Percentiles rank a stretch among this genome's conserved stretches.
Evolutionary conservation across 2,888 invertebrate genomes (phyloP).

Genomic region (Leptopilina syphax): DNA sequence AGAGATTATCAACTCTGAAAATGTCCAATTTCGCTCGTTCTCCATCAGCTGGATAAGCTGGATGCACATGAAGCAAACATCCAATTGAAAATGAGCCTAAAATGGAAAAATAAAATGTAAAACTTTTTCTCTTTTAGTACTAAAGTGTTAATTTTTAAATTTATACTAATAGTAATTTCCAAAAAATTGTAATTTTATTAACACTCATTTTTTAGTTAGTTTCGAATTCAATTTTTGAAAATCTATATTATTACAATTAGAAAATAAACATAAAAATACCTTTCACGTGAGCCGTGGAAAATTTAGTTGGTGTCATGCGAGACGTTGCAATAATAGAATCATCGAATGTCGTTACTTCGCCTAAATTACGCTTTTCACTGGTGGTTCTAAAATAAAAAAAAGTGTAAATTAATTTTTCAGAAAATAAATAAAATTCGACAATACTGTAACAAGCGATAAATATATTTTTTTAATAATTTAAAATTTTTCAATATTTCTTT

Average conservation of each 20-base stretch:
- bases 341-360: constrained; percentile 76
- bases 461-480: no score
- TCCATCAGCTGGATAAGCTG: constrained; percentile 89
- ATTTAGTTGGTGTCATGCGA: constrained; percentile 90
- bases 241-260: neutral
- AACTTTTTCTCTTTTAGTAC: neutral
- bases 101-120: constrained; percentile 12
- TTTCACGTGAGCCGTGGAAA: constrained; percentile 86
- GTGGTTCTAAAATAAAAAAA: constrained; percentile 68
- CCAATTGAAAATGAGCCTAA: constrained; percentile 79
- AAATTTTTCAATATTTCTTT: no score
- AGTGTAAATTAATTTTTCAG: constrained; percentile 1
- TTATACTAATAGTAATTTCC: no score
- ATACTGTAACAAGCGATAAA: neutral
- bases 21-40: constrained; percentile 88
- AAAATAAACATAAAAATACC: constrained; percentile 60
- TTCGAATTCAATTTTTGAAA: neutral
- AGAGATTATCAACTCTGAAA: constrained; percentile 81
- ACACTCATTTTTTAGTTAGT: no score
- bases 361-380: constrained; percentile 77
- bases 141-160: no score
- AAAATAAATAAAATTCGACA: neutral
- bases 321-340: constrained; percentile 82
- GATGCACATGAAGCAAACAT: constrained; percentile 86
- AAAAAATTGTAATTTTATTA: no score